Evolutionary conservation across 2,888 invertebrate species (phyloP).

Genomic region (Metopia argyrocephala): DNA sequence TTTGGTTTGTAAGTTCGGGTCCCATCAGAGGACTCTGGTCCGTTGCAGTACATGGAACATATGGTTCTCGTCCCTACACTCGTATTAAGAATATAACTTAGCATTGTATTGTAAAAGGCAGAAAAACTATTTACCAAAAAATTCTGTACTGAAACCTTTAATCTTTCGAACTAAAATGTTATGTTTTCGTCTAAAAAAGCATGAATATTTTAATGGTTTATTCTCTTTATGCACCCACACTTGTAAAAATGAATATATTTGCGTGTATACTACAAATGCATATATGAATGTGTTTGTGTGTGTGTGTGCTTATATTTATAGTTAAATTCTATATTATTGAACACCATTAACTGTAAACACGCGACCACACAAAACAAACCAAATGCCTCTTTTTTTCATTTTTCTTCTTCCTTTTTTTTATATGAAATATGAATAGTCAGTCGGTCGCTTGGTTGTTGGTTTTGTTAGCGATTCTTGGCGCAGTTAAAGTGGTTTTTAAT

Average conservation of each 20-base stretch:
- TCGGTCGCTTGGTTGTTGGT: conserved; percentile 22
- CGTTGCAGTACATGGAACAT: no score
- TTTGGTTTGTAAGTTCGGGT: no score
- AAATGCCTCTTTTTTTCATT: conserved; percentile 51
- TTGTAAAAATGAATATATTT: background rate
- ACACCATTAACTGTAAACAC: conserved; percentile 61
- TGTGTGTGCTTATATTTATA: conserved; percentile 31
- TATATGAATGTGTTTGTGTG: background rate
- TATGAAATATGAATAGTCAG: conserved; percentile 56
- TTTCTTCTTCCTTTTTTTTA: conserved; percentile 19
- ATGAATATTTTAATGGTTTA: conserved; percentile 44
- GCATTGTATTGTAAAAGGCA: no score
- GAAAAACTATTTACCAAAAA: background rate
- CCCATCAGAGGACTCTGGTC: no score
- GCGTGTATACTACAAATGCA: conserved; percentile 6
- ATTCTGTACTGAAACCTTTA: conserved; percentile 22
- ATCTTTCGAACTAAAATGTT: conserved; percentile 33
- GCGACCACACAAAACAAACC: conserved; percentile 64
- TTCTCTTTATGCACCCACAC: conserved; percentile 16
- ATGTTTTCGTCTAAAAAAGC: background rate
- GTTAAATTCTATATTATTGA: conserved; percentile 56
- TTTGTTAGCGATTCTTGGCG: conserved; percentile 45
- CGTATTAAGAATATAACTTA: no score
- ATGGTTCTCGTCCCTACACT: no score
- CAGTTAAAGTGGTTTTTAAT: conserved; percentile 57